A percentile compares a stretch with the other conserved stretches of the same genome.
Conservation (phyloP, 2,888 invertebrate genomes). For the Encarsia formosa region DNA sequence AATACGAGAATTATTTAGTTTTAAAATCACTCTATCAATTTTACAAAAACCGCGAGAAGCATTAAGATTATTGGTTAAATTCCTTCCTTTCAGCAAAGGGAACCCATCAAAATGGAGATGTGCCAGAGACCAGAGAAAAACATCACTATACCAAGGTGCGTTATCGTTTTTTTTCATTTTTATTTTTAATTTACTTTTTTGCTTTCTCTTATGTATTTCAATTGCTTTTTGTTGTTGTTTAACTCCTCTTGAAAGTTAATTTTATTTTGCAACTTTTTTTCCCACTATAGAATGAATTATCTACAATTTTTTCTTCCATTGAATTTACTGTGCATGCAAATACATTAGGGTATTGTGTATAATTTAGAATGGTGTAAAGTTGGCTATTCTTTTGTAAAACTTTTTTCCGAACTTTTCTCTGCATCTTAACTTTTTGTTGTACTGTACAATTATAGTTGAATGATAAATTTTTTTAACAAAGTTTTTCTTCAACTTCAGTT, state of each 20-base stretch:
- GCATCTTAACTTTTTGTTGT: too few species aligned
- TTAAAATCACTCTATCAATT: constrained; percentile 10
- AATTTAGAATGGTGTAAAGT: too few species aligned
- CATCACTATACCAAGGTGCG: constrained; percentile 71
- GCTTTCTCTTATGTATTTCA: constrained; percentile 1
- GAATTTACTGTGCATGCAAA: too few species aligned
- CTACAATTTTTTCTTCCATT: constrained; percentile 1
- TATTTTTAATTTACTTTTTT: not conserved
- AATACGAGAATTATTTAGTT: constrained; percentile 7
- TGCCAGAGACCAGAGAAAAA: constrained; percentile 66
- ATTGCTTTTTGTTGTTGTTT: constrained; percentile 4
- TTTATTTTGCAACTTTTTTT: constrained; percentile 7
- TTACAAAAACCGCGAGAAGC: constrained; percentile 13
- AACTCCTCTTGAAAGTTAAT: too few species aligned
- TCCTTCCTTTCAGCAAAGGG: constrained; percentile 49
- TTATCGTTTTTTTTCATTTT: constrained; percentile 18
- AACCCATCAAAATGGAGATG: constrained; percentile 73
- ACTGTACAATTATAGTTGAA: too few species aligned
- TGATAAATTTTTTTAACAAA: too few species aligned
- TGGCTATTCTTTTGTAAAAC: too few species aligned
- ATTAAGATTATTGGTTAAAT: constrained; percentile 17
- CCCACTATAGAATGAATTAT: constrained; percentile 2
- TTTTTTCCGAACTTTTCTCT: too few species aligned
- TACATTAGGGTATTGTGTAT: too few species aligned
- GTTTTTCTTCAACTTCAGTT: too few species aligned